Conservation (phyloP, 1,140 invertebrate species). For the Drosophila sp. region DNA sequence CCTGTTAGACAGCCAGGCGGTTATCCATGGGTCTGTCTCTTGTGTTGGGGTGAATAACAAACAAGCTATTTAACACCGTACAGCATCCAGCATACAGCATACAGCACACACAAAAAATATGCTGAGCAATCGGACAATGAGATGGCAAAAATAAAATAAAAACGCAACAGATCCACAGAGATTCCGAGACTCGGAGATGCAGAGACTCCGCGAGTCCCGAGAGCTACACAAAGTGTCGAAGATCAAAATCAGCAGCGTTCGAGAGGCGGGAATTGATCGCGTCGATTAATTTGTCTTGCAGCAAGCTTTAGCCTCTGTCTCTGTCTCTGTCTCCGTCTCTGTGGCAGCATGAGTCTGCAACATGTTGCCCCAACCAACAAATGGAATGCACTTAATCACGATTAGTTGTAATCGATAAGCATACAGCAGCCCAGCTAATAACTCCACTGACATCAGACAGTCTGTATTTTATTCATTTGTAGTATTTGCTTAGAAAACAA, state of each 20-base stretch:
- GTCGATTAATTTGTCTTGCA: conserved; percentile 84
- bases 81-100: too few species aligned
- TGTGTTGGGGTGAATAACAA: conserved; percentile 72
- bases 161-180: conserved; percentile 9
- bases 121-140: conserved; percentile 73
- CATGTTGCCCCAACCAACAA: conserved; percentile 67
- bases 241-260: conserved; percentile 81
- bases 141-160: conserved; percentile 59
- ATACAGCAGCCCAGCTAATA: conserved; percentile 35
- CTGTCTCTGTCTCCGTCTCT: conserved; percentile 12
- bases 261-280: conserved; percentile 74
- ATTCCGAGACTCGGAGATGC: not conserved
- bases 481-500: conserved; percentile 15
- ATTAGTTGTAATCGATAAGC: conserved; percentile 84
- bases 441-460: conserved; percentile 32
- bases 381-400: conserved; percentile 84
- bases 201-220: not conserved
- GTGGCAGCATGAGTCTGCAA: conserved; percentile 79
- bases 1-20: conserved; percentile 66
- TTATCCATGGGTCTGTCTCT: conserved; percentile 12
- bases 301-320: not conserved
- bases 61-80: conserved; percentile 80
- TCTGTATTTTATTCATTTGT: conserved; percentile 10
- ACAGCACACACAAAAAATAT: too few species aligned
- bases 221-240: conserved; percentile 72